Conservation (phyloP, 2,113 vertebrate genomes). For the Scatophagus argus region DNA sequence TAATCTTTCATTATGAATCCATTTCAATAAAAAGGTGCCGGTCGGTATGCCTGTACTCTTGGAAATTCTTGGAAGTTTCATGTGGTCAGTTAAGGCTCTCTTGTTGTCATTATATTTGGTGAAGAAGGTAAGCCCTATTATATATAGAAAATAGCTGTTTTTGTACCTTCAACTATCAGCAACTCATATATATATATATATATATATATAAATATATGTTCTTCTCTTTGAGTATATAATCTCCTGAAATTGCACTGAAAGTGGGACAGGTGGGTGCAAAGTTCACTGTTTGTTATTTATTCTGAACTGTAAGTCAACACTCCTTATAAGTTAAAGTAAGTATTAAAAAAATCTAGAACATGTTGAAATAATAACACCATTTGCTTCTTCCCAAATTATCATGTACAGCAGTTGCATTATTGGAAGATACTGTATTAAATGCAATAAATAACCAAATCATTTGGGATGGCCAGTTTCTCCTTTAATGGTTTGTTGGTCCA, state of each 20-base stretch:
- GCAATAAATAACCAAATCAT: not conserved
- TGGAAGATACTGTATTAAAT: not conserved
- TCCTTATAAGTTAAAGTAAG: not conserved
- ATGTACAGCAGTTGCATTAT: not conserved
- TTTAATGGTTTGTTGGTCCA: too few relatives aligned
- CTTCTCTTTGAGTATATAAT: not conserved
- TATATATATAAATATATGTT: too few relatives aligned
- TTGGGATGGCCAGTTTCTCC: too few relatives aligned
- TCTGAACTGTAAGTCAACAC: not conserved
- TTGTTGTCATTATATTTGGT: too few relatives aligned
- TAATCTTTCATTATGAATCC: too few relatives aligned
- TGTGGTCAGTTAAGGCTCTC: too few relatives aligned
- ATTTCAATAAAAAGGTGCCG: too few relatives aligned
- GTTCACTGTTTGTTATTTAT: not conserved
- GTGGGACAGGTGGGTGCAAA: not conserved
- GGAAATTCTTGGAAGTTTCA: too few relatives aligned
- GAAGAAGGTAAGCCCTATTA: too few relatives aligned
- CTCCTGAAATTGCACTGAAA: slow-evolving; percentile 1
- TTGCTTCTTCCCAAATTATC: not conserved
- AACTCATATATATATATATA: too few relatives aligned
- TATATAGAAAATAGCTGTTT: too few relatives aligned
- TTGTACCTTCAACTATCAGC: not conserved
- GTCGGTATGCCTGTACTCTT: too few relatives aligned
- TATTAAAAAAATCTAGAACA: not conserved
- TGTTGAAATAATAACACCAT: not conserved